Evolutionary conservation across 2,113 vertebrate species (phyloP).

Genomic region (Heloderma charlesbogerti): DNA sequence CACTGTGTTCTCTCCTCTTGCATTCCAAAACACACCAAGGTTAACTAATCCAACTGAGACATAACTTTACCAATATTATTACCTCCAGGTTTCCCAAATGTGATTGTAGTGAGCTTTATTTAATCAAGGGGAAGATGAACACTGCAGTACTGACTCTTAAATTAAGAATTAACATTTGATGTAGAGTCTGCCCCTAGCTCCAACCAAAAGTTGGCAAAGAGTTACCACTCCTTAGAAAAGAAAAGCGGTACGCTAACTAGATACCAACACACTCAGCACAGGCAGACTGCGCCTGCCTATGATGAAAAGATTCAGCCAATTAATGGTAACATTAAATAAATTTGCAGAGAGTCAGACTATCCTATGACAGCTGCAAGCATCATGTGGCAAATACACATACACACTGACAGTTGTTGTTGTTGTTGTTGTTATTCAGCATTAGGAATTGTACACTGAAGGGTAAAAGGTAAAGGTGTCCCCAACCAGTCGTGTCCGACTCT

Average conservation of each 20-base stretch:
- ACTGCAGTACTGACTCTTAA: background rate
- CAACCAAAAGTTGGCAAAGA: background rate
- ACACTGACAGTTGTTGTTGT: background rate
- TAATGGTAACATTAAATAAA: background rate
- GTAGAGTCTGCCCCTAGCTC: no score
- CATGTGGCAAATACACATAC: background rate
- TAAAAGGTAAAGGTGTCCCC: no score
- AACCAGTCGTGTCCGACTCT: no score
- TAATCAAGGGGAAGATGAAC: no score
- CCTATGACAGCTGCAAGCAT: background rate
- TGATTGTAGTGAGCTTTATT: background rate
- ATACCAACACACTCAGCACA: background rate
- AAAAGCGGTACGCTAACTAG: no score
- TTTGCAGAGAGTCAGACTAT: background rate
- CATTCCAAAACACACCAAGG: no score
- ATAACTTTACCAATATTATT: background rate
- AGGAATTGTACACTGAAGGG: background rate
- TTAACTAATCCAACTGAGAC: background rate
- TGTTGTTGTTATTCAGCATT: background rate
- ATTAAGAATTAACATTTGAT: background rate
- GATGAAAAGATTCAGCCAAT: background rate
- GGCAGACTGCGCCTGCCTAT: background rate
- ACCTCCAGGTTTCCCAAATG: background rate
- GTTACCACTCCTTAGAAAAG: background rate
- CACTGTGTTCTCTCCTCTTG: no score